Evolutionary conservation across 2,113 vertebrate species (phyloP), one percentile per base, ranked within the genome.

Genomic region (Thamnaconus septentrionalis): DNA sequence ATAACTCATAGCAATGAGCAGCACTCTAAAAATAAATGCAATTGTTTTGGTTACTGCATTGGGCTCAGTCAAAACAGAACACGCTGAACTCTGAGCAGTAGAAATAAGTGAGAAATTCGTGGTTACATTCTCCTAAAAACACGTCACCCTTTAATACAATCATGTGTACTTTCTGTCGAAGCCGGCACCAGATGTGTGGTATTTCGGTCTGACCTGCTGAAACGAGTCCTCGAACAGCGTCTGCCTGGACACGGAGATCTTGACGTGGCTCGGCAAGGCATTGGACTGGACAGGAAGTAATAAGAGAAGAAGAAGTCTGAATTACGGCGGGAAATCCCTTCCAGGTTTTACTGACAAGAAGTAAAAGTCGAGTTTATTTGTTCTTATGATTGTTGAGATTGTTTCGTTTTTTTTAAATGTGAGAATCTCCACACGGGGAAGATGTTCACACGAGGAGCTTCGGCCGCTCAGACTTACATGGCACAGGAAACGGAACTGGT

Each of bases 401-500:
- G 11, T 5, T 10, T 50, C 10, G 4, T 48, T 48, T 9, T 48
- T 50, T 50, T 50, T 11, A 4, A 52, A 31, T 11, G 6, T n/a
- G 49, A 11, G 12, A 50, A 51, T 51, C 12, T 51, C 18, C 5
- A 6, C 11, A 6, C 18, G n/a, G 8, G n/a, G n/a, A 50, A 4
- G 9, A n/a, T 5, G 4, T 11, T 50, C 9, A 50, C 42, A 10
- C 52, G 53, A 5, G 9, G 31, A 54, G 61, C n/a, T 7, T 4
- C 0, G 47, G 8, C 4, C 18, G n/a, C 41, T 43, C 42, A 74
- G 63, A 95, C 96, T 95, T 83, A 99, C 97, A 0, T 98, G 96
- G 88, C 97, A 99, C 52, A 98, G 93, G 89, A 98, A 99, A 63
- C 96, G 95, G 86, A 99, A 99, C 91, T 99, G 97, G 87, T 98